These are phyloP conservation scores for Sylvicola fuscatus DNA, from an alignment of 2,888 invertebrate genomes.

Conservation along the genomic window DNA sequence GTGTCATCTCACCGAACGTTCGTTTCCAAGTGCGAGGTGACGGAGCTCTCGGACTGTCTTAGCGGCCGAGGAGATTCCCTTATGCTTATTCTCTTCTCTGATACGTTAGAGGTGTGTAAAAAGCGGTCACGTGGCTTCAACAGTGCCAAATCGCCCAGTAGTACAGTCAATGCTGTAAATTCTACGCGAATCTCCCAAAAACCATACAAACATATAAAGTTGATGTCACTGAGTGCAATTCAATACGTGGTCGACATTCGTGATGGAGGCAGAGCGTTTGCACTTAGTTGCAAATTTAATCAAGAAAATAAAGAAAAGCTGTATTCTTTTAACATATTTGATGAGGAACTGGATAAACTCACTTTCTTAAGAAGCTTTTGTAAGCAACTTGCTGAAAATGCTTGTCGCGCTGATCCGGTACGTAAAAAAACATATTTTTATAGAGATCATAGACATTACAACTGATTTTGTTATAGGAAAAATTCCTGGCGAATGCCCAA, in stretches of 20 bases:
- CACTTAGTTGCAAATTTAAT: constrained; percentile 69
- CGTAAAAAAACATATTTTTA: constrained; percentile 17
- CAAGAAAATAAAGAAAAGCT: constrained; percentile 72
- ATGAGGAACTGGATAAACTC: constrained; percentile 64
- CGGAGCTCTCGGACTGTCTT: constrained; percentile 64
- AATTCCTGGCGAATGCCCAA: constrained; percentile 19
- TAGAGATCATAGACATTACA: background rate
- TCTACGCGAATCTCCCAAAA: constrained; percentile 27
- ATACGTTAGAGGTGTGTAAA: constrained; percentile 82
- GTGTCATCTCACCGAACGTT: constrained; percentile 86
- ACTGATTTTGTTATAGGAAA: constrained; percentile 15
- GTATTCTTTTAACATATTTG: constrained; percentile 68
- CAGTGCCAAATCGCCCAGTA: constrained; percentile 46
- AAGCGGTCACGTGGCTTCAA: constrained; percentile 59
- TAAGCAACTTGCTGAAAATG: constrained; percentile 78
- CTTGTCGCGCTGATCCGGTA: constrained; percentile 84
- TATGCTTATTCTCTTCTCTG: constrained; percentile 82
- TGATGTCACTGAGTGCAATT: constrained; percentile 74
- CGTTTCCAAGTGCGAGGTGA: constrained; percentile 70
- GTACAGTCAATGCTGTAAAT: constrained; percentile 33
- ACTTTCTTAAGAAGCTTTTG: constrained; percentile 66
- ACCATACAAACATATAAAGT: constrained; percentile 76
- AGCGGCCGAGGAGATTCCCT: constrained; percentile 74
- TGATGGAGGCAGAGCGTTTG: constrained; percentile 79
- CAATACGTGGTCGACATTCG: constrained; percentile 80